Evolutionary conservation across 2,113 vertebrate species (phyloP), one percentile per base, ranked within the genome.

Genomic region (Zootoca vivipara): DNA sequence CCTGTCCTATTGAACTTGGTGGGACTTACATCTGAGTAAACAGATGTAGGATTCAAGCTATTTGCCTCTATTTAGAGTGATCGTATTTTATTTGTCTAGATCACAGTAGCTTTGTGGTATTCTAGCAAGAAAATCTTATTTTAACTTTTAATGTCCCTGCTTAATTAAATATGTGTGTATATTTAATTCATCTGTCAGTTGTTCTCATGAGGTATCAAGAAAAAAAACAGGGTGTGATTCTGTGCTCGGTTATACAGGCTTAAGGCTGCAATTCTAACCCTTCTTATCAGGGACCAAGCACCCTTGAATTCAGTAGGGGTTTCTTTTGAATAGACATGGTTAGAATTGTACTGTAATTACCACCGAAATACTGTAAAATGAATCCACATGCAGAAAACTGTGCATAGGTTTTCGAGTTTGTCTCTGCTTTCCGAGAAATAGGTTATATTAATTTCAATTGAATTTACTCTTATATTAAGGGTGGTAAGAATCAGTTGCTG

Each of bases 171-270:
- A 73, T n/a, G 1, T 26, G 38, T 62, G 38, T 73, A 78, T 88
- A 89, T 38, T 88, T 93, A 81, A 91, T 86, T 91, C 89, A 89
- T 86, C 77, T 0, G 7, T 40, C 80, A 88, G 33, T 92, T 86
- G 80, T 88, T 93, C 93, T 91, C 90, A 81, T 73, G 80, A 89
- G 85, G 89, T 90, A 90, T 82, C 85, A 78, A 89, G 87, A 42
- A 77, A 58, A 67, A 78, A 22, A 52, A 0, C 7, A 78, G 26
- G 38, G 42, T 64, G 15, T 75, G 40, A 82, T 64, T 22, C 58
- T 7, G 7, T 52, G 69, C 0, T 18, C 56, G 74, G 4, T 13
- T 52, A 20, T 52, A 33, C 40, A 52, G 67, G 16, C 13, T 72
- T 52, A 46, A 80, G n/a, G 4, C 18, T 62, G 58, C 58, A 62